Evolutionary conservation across 2,797 vertebrate genomes (phyloP).

Genomic region (Sebastes variabilis): DNA sequence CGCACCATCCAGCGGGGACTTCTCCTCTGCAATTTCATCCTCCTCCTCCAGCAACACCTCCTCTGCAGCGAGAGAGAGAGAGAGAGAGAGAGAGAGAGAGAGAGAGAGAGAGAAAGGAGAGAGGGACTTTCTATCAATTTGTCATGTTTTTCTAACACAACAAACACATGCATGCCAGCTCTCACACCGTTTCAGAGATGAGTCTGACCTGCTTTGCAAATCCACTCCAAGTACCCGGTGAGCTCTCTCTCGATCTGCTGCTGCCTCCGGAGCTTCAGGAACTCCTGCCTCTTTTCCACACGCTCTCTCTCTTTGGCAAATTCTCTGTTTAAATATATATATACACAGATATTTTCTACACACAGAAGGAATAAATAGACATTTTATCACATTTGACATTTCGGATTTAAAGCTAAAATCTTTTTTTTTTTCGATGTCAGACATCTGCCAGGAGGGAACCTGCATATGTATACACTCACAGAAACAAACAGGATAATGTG

Average conservation of each 20-base stretch:
- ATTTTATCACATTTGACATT: neutral
- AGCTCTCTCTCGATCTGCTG: conserved; percentile 97
- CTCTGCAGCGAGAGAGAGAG: conserved; percentile 80
- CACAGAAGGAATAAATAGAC: neutral
- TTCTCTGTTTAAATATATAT: conserved; percentile 78
- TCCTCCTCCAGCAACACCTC: conserved; percentile 98
- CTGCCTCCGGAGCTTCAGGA: conserved; percentile 94
- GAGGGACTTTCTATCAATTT: conserved; percentile 22
- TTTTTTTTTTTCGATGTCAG: neutral
- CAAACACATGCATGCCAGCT: conserved; percentile 18
- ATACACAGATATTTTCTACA: neutral
- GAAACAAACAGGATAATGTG: neutral
- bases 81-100: neutral
- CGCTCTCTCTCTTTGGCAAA: conserved; percentile 97
- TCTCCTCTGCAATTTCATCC: conserved; percentile 95
- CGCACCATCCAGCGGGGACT: conserved; percentile 94
- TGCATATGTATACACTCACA: neutral
- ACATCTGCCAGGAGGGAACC: neutral
- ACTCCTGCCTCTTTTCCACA: conserved; percentile 95
- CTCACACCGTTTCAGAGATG: neutral
- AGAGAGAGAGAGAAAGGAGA: neutral
- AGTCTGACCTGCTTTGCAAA: conserved; percentile 91
- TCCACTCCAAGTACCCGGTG: conserved; percentile 97
- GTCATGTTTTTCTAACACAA: conserved; percentile 25
- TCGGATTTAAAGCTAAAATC: neutral